A percentile compares a stretch with the other conserved stretches of the same genome.
These are phyloP conservation scores for Meandrusa payeni DNA, from an alignment of 2,888 invertebrate species.

Conservation along the genomic window DNA sequence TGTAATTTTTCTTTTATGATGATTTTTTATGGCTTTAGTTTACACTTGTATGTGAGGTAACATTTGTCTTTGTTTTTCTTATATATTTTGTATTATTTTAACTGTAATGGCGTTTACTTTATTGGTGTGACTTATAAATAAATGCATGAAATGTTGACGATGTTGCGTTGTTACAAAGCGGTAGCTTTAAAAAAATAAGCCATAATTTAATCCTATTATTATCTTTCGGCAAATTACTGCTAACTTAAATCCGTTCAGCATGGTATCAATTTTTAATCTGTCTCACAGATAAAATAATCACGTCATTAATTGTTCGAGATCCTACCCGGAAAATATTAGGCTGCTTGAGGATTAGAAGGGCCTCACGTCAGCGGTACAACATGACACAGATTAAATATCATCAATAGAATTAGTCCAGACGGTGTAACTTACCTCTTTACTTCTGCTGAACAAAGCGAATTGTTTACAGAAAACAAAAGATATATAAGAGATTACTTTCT, in stretches of 20 bases:
- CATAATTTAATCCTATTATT: background rate
- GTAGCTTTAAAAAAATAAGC: background rate
- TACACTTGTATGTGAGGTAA: too few relatives aligned
- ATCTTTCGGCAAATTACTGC: background rate
- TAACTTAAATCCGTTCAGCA: slow-evolving; percentile 9
- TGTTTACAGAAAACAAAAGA: slow-evolving; percentile 9
- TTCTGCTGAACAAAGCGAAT: too few relatives aligned
- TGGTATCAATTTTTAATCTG: slow-evolving; percentile 8
- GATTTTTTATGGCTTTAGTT: too few relatives aligned
- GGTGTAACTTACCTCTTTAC: too few relatives aligned
- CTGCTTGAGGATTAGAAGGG: slow-evolving; percentile 8
- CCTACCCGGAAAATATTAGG: slow-evolving; percentile 6
- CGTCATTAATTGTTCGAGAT: slow-evolving; percentile 10
- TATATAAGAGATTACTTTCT: background rate
- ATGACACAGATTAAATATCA: slow-evolving; percentile 12
- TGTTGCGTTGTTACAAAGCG: too few relatives aligned
- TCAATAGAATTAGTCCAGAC: background rate
- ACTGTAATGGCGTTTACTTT: too few relatives aligned
- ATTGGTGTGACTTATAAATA: too few relatives aligned
- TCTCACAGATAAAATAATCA: slow-evolving; percentile 4
- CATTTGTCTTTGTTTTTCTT: too few relatives aligned
- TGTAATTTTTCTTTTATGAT: too few relatives aligned
- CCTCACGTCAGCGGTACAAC: slow-evolving; percentile 7
- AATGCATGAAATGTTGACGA: too few relatives aligned
- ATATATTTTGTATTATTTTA: too few relatives aligned